Evolutionary conservation across 2,888 invertebrate species (phyloP), one percentile per base, ranked within the genome.

Genomic region (Sclerodermus sp.): DNA sequence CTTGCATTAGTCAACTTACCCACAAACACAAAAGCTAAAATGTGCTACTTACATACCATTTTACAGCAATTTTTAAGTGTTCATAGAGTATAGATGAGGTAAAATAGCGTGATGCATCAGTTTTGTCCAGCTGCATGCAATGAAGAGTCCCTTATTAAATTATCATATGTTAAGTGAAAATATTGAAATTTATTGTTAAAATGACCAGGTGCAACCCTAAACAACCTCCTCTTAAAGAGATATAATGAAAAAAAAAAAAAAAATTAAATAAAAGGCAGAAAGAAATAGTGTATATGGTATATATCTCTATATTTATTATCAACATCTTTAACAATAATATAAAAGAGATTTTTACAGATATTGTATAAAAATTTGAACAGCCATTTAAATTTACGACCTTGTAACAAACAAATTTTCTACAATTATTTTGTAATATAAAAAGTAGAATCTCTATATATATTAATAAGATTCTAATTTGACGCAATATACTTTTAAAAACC

Each of bases 101-200:
- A 69, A 57, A 64, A 68, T 66, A 63, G 67, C 66, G 65, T 68
- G 62, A 58, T 65, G 67, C 58, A 65, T 65, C 67, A 66, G 62
- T 67, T 72, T 62, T 60, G 59, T 74, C 74, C 73, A 60, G 76
- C 77, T 78, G 76, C 74, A 71, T 78, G 78, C 74, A 73, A 74
- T 69, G 57, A 70, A 69, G 59, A 58, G 4, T 55, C 62, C 58
- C 55, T 58, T 44, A 59, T 70, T 63, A 62, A 55, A 5, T 23
- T 23, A 23, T 59, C 39, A 51, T 32, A 48, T 44, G 50, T 62
- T 66, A 62, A 47, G 12, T 14, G 36, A 45, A 44, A 42, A 52
- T 44, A 51, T 36, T 48, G 45, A 4, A 51, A 47, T 23, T 8
- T 23, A 8, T 5, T 23, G 23, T 5, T 23, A 23, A 23, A 23